Evolutionary conservation across 2,113 vertebrate species (phyloP).

Genomic region (Spilogale gracilis): DNA sequence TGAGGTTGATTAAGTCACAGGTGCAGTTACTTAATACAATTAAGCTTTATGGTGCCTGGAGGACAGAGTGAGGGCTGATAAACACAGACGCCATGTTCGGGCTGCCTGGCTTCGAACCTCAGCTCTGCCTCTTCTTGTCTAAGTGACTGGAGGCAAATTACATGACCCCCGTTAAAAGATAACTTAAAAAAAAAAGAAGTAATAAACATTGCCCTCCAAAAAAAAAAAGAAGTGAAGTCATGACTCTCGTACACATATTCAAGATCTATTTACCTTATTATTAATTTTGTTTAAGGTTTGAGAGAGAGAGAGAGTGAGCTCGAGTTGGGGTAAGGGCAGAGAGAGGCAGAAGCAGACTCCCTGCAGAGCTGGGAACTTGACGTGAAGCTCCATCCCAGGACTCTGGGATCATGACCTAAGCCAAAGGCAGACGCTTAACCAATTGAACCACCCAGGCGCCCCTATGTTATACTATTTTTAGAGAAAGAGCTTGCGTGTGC

Average conservation of each 20-base stretch:
- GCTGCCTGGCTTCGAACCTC: not conserved
- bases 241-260: not conserved
- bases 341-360: too few species aligned
- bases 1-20: not conserved
- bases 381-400: too few species aligned
- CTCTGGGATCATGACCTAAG: too few species aligned
- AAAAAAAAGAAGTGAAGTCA: slow-evolving; percentile 4
- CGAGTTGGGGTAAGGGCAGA: too few species aligned
- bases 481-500: not conserved
- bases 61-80: not conserved
- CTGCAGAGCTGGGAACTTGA: too few species aligned
- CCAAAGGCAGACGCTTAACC: too few species aligned
- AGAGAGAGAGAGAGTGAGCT: not conserved
- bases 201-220: too few species aligned
- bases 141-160: not conserved
- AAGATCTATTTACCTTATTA: slow-evolving; percentile 31
- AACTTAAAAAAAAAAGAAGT: not conserved
- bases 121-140: not conserved
- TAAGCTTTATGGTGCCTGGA: not conserved
- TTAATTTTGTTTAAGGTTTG: not conserved
- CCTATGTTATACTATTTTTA: not conserved
- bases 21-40: not conserved
- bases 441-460: too few species aligned
- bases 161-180: not conserved
- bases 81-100: not conserved